Conservation (phyloP, 2,113 vertebrate species). For the Australoheros scitulus region DNA sequence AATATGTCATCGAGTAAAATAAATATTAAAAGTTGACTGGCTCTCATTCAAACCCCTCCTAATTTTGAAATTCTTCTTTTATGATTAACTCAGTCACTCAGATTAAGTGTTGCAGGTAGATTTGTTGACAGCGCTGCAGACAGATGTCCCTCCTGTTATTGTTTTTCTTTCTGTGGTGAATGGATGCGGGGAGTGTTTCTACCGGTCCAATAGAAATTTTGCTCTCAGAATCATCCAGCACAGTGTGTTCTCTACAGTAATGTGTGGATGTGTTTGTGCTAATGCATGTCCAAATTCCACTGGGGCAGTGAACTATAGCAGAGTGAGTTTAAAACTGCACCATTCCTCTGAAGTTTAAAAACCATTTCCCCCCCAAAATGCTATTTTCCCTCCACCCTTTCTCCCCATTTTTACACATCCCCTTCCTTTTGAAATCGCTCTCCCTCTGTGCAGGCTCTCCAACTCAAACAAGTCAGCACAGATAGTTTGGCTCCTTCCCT, state of each 20-base stretch:
- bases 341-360: constrained; percentile 45
- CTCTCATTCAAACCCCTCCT: background rate
- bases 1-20: background rate
- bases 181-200: background rate
- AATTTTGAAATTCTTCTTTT: background rate
- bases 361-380: constrained; percentile 45
- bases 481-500: constrained; percentile 59
- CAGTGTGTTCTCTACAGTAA: background rate
- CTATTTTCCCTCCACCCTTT: constrained; percentile 42
- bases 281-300: constrained; percentile 31
- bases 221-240: background rate
- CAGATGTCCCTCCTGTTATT: constrained; percentile 15
- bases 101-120: constrained; percentile 10
- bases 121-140: constrained; percentile 6
- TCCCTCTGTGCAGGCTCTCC: constrained; percentile 31
- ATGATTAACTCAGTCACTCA: constrained; percentile 7
- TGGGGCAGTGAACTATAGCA: constrained; percentile 17
- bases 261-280: background rate
- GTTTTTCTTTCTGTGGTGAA: constrained; percentile 24
- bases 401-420: constrained; percentile 60
- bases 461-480: constrained; percentile 65
- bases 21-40: background rate
- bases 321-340: constrained; percentile 20
- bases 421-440: constrained; percentile 54
- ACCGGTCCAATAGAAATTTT: background rate